Evolutionary conservation across 2,797 vertebrate species (phyloP).

Genomic region (Urosaurus nigricauda): DNA sequence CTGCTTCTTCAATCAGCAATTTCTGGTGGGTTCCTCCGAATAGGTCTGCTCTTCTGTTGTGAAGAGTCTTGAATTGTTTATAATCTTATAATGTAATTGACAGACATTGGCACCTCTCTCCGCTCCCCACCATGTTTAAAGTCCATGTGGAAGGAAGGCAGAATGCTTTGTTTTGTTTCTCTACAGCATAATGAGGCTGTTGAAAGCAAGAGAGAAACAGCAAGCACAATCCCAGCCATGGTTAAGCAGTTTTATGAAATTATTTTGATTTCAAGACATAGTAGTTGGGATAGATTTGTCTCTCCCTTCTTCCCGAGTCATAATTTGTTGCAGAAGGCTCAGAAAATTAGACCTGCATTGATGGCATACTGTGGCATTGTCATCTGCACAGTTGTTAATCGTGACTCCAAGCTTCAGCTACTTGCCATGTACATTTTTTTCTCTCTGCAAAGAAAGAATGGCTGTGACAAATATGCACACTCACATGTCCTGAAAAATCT

Average conservation of each 20-base stretch:
- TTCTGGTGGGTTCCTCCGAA: conserved; percentile 5
- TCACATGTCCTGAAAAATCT: too few relatives aligned
- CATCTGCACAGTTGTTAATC: too few relatives aligned
- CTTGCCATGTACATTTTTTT: too few relatives aligned
- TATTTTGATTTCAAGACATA: background rate
- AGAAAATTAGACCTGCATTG: too few relatives aligned
- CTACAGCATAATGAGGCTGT: background rate
- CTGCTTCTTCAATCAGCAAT: conserved; percentile 3
- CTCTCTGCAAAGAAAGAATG: too few relatives aligned
- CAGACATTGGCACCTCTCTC: background rate
- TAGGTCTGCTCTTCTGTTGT: background rate
- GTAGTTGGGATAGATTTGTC: too few relatives aligned
- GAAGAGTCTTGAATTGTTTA: conserved; percentile 13
- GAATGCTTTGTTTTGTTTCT: too few relatives aligned
- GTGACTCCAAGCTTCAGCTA: too few relatives aligned
- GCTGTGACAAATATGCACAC: too few relatives aligned
- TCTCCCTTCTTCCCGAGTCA: too few relatives aligned
- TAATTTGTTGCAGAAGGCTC: too few relatives aligned
- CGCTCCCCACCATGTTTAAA: background rate
- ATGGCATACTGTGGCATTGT: too few relatives aligned
- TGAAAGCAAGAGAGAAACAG: background rate
- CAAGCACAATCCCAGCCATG: background rate
- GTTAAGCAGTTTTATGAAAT: background rate
- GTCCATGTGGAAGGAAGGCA: background rate
- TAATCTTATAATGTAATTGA: background rate